Percentiles rank a stretch among this genome's conserved stretches.
Evolutionary conservation across 2,888 invertebrate genomes (phyloP).

Genomic region (Chydorus sphaericus): DNA sequence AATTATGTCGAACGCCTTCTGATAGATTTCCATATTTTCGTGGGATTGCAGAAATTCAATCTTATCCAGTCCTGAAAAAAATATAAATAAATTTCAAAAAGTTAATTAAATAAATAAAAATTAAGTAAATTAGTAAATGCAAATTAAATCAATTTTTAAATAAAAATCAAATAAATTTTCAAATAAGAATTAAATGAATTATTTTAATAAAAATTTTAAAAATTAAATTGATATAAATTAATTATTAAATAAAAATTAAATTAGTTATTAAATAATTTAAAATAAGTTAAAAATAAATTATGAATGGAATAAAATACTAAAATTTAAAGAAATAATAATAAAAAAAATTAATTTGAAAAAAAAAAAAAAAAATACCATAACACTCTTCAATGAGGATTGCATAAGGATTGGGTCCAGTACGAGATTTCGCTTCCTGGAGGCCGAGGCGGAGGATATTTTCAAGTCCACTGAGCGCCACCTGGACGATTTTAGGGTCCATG

Average conservation of each 20-base stretch:
- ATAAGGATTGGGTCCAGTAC: constrained; percentile 69
- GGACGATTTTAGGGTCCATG: constrained; percentile 84
- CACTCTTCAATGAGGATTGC: constrained; percentile 87
- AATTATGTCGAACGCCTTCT: constrained; percentile 92
- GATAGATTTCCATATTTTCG: constrained; percentile 90
- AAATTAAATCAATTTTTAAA: background rate
- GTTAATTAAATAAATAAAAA: background rate
- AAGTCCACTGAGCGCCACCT: constrained; percentile 86
- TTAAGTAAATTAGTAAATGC: background rate
- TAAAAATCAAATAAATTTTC: background rate
- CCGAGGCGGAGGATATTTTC: constrained; percentile 89
- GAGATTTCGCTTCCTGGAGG: constrained; percentile 52
- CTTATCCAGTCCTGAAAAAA: constrained; percentile 71
- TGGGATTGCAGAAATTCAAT: constrained; percentile 95
- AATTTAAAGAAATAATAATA: background rate
- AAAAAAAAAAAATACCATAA: constrained; percentile 46
- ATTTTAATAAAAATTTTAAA: background rate
- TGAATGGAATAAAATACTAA: background rate
- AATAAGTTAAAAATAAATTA: background rate
- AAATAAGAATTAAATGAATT: background rate
- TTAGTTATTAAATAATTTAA: background rate
- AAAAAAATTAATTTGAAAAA: background rate
- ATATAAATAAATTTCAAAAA: constrained; percentile 12
- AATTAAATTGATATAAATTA: background rate
- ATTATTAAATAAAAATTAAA: background rate